Percentiles rank a stretch among this genome's conserved stretches.
Conservation (phyloP, 2,888 invertebrate genomes). For the Scrobipalpa atriplicella region DNA sequence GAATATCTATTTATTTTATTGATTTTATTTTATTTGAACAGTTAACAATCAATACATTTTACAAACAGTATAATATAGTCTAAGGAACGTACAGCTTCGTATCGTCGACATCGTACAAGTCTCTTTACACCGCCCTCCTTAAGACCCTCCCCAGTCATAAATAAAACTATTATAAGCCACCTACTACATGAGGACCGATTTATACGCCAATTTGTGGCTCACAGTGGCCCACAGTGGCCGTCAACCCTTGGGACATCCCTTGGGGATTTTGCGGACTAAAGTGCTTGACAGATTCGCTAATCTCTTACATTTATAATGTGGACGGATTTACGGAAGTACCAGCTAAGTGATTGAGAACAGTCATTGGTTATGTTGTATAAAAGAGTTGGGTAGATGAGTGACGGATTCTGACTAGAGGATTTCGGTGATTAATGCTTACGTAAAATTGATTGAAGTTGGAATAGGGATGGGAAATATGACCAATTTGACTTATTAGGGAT, state of each 20-base stretch:
- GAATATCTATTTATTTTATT: too few relatives aligned
- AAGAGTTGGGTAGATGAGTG: not conserved
- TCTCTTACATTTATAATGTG: constrained; percentile 8
- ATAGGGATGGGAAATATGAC: too few relatives aligned
- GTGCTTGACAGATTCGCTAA: constrained; percentile 18
- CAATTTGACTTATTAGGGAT: too few relatives aligned
- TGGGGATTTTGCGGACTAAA: not conserved
- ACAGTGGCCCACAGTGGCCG: not conserved
- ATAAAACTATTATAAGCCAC: constrained; percentile 32
- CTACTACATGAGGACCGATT: constrained; percentile 26
- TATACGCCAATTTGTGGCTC: constrained; percentile 26
- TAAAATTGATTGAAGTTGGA: too few relatives aligned
- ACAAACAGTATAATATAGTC: too few relatives aligned
- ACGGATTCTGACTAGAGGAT: not conserved
- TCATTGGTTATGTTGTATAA: not conserved
- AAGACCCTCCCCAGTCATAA: constrained; percentile 22
- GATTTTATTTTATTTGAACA: too few relatives aligned
- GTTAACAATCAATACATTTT: too few relatives aligned
- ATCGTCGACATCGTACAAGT: not conserved
- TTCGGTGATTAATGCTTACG: not conserved
- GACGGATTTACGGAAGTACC: not conserved
- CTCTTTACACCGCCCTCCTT: not conserved
- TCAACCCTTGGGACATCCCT: constrained; percentile 9
- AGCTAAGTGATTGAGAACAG: not conserved
- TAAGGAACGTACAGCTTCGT: too few relatives aligned